Percentiles rank a stretch among this genome's conserved stretches.
phyloP scores from a whole-genome alignment of 2,888 invertebrate species.

The Antheraea assamensis region DNA sequence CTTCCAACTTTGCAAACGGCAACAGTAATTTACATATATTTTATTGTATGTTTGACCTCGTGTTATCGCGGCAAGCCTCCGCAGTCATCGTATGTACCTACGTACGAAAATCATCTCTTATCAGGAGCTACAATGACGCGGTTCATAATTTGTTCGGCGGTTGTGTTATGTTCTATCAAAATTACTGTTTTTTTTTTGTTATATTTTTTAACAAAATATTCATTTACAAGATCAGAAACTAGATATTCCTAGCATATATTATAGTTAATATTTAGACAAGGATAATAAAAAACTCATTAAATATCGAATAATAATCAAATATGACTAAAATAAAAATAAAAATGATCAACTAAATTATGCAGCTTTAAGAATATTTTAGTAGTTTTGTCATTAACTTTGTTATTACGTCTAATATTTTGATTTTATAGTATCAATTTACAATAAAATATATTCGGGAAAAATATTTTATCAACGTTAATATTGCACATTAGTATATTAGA shows the following conservation, averaged over 20 bases:
- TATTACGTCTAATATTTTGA: background rate
- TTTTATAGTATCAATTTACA: background rate
- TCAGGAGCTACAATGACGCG: slow-evolving; percentile 32
- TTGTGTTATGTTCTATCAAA: slow-evolving; percentile 6
- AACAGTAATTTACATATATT: slow-evolving; percentile 37
- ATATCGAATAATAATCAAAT: too few species aligned
- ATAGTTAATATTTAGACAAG: too few species aligned
- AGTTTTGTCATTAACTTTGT: background rate
- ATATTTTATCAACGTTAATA: background rate
- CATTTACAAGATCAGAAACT: background rate
- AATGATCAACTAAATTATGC: too few species aligned
- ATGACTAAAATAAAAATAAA: too few species aligned
- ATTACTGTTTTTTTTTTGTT: background rate
- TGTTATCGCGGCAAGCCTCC: slow-evolving; percentile 75
- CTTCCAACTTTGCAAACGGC: background rate
- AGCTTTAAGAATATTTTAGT: too few species aligned
- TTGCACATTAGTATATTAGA: background rate
- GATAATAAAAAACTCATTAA: too few species aligned
- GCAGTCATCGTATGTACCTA: slow-evolving; percentile 44
- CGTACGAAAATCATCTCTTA: slow-evolving; percentile 57
- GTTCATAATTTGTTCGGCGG: background rate
- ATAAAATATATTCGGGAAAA: background rate
- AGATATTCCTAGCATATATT: background rate
- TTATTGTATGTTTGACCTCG: slow-evolving; percentile 69
- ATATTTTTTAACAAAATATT: background rate